These are phyloP conservation scores for Planococcus citri DNA, from an alignment of 1,140 invertebrate species.

Conservation along the genomic window DNA sequence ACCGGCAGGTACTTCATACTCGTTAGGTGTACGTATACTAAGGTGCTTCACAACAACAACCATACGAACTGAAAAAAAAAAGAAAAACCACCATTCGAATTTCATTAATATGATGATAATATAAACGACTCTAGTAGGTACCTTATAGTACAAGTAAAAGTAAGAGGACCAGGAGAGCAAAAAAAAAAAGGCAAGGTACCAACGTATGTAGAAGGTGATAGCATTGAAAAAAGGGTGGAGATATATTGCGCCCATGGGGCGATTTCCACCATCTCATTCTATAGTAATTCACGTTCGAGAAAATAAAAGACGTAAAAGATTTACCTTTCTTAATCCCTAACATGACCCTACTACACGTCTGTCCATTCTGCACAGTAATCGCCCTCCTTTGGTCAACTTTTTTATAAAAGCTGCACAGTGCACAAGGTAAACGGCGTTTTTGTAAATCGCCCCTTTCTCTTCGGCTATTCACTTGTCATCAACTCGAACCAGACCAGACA, in stretches of 20 bases:
- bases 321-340: slow-evolving; percentile 15
- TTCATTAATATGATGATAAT: slow-evolving; percentile 17
- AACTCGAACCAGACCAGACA: neutral
- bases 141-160: too few relatives aligned
- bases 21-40: too few relatives aligned
- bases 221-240: neutral
- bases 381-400: slow-evolving; percentile 13
- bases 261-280: neutral
- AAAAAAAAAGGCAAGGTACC: too few relatives aligned
- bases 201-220: too few relatives aligned
- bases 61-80: neutral
- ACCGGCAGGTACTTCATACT: too few relatives aligned
- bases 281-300: neutral
- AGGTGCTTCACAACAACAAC: too few relatives aligned
- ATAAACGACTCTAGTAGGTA: too few relatives aligned
- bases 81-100: neutral
- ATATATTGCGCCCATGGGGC: slow-evolving; percentile 16
- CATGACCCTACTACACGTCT: slow-evolving; percentile 16
- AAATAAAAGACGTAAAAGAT: slow-evolving; percentile 18
- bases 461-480: too few relatives aligned
- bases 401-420: neutral
- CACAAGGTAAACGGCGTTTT: slow-evolving; percentile 14
- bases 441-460: neutral
- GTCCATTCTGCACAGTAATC: slow-evolving; percentile 14
- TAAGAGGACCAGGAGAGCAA: too few relatives aligned